Base-by-base conservation (phyloP, 2,113 vertebrate species). In the crab-eating macaque (Macaca fascicularis) region DNA sequence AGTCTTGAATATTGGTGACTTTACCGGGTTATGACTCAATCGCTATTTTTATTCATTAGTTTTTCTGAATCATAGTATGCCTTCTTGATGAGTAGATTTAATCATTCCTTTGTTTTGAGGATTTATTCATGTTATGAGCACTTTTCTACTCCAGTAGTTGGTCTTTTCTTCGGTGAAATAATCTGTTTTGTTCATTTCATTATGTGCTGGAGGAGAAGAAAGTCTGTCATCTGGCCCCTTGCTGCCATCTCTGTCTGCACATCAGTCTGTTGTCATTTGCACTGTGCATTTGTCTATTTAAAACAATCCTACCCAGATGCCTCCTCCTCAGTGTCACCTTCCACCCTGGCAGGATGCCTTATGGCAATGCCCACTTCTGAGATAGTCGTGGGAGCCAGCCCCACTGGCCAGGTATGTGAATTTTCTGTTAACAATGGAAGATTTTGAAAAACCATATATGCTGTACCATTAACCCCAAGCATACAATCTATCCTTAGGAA, bases 301-400 rank as follows among this genome's bases (percentile, higher is more conserved):
- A 57, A 74, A 6, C 5, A 19, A 5, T 13, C 25, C 1, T 0
- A 3, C 0, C 43, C 67, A 9, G 48, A 10, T 10, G 13, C 11
- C 43, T 55, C 50, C 40, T 74, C 55, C 74, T 75, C 83, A 64
- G 32, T 27, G 8, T 14, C 17, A 7, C 13, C 80, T 43, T 50
- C 61, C 14, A 0, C 40, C 64, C 20, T 45, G n/a, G 30, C 90
- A 95, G 74, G 94, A 43, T 19, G 50, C 14, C 17, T 83, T 45
- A 3, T 4, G 22, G 2, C 57, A 9, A 12, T 20, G 11, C 61
- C 83, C 22, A 1, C 84, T 50, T 83, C 93, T 8, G 6, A 75
- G 48, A 38, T 4, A 8, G 78, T 40, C 5, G 0, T 2, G 64
- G 64, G 83, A 38, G 16, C 35, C 57, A 0, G 19, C 6, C 7